Base-by-base conservation (phyloP, 2,797 vertebrate species). In the Acrossocheilus fasciatus region DNA sequence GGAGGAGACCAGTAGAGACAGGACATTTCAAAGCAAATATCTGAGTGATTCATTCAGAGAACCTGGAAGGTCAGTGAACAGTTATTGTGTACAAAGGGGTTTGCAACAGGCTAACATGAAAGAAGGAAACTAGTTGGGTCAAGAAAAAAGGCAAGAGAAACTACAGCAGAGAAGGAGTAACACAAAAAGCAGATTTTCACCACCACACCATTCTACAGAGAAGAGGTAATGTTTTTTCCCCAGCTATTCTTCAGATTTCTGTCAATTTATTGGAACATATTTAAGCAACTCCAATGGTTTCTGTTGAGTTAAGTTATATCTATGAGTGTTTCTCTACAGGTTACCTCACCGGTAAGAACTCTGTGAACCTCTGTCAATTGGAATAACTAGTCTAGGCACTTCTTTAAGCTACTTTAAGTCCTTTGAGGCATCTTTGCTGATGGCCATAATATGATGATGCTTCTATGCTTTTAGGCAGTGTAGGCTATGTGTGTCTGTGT, bases 1-100 rank as follows among this genome's bases (percentile, higher is more conserved):
- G 84, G 76, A 79, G 84, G 84, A 59, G 69, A 73, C 76, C 52
- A 59, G 26, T 45, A 17, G 6, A 79, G 14, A 80, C 4, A 3
- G 39, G 15, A 30, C 26, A 50, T 75, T 83, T 36, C 6, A 47
- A 34, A 74, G 54, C 41, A 52, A 73, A 81, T 50, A 73, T 41
- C 69, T 59, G 36, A 17, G 34, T 34, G 47, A 23, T 79, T 4
- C 45, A 68, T 30, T 62, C 30, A 47, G 50, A 45, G 36, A 30
- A 34, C 59, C 43, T 50, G 64, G 34, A 39, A 41, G 47, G 14
- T 72, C 4, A 73, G 23, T 70, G 20, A 52, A 23, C 12, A 23
- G 45, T n/a, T 69, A 4, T 8, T 69, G 43, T 39, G 30, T n/a
- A 23, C 20, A 50, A 7, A 14, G 1, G 3, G n/a, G 2, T 64